These are phyloP conservation scores for Drosophila aff. DNA, from an alignment of 1,140 invertebrate species.

Conservation along the genomic window DNA sequence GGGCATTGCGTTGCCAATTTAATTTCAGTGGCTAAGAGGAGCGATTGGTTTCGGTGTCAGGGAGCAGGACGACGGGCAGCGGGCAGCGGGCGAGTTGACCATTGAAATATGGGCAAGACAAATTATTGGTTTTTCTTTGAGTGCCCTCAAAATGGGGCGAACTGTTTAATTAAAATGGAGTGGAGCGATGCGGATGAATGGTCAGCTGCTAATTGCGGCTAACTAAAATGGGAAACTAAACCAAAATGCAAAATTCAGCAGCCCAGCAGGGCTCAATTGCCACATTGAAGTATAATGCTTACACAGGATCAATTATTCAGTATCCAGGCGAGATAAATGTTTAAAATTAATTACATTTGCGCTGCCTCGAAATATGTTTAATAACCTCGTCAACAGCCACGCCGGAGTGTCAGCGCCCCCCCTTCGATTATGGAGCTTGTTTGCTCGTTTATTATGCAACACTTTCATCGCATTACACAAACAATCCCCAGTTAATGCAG, in stretches of 20 bases:
- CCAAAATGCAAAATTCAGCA: not conserved
- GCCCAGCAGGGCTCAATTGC: not conserved
- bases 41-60: slow-evolving; percentile 6
- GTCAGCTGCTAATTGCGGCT: slow-evolving; percentile 43
- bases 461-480: slow-evolving; percentile 67
- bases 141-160: slow-evolving; percentile 65
- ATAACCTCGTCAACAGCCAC: slow-evolving; percentile 14
- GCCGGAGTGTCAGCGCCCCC: slow-evolving; percentile 2
- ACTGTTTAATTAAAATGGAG: slow-evolving; percentile 79
- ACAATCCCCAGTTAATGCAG: slow-evolving; percentile 51
- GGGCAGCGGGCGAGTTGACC: slow-evolving; percentile 7
- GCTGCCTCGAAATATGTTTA: slow-evolving; percentile 35
- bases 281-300: slow-evolving; percentile 4
- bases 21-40: slow-evolving; percentile 36
- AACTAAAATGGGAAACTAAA: slow-evolving; percentile 10
- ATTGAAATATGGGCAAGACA: slow-evolving; percentile 77
- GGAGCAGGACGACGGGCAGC: not conserved
- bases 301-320: slow-evolving; percentile 35
- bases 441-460: slow-evolving; percentile 59
- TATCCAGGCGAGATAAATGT: slow-evolving; percentile 34
- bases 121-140: slow-evolving; percentile 80
- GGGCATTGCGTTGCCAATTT: slow-evolving; percentile 60
- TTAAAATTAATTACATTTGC: slow-evolving; percentile 46
- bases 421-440: slow-evolving; percentile 22
- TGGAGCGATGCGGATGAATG: slow-evolving; percentile 56